These are phyloP conservation scores for Pluvianellus socialis DNA, from an alignment of 2,113 vertebrate species.

Conservation along the genomic window DNA sequence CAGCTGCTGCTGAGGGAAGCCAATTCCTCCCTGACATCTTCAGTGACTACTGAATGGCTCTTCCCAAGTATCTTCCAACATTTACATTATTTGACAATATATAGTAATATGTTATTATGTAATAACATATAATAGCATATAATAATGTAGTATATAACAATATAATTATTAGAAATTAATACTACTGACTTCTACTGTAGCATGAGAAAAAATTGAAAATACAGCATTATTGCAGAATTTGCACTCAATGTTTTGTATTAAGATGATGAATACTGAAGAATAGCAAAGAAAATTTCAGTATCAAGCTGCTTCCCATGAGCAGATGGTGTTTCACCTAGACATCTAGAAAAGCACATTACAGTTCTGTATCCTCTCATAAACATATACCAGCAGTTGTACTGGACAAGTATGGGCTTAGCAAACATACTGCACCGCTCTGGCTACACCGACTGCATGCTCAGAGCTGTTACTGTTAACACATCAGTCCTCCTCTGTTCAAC, in stretches of 20 bases:
- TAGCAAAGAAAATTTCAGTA: neutral
- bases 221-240: neutral
- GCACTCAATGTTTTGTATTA: neutral
- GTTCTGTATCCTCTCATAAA: neutral
- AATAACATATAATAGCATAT: neutral
- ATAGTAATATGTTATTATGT: neutral
- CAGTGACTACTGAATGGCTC: neutral
- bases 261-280: neutral
- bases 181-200: neutral
- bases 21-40: neutral
- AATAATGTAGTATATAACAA: neutral
- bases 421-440: neutral
- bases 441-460: neutral
- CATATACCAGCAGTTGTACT: neutral
- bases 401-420: neutral
- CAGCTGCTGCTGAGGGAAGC: neutral
- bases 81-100: neutral
- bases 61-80: neutral
- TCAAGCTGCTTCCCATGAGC: neutral
- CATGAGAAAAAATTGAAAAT: neutral
- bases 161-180: neutral
- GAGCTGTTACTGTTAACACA: neutral
- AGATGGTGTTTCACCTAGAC: neutral
- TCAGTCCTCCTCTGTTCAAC: neutral
- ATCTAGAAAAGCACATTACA: neutral